phyloP scores from a whole-genome alignment of 2,797 vertebrate species.

The Anguilla megastoma region DNA sequence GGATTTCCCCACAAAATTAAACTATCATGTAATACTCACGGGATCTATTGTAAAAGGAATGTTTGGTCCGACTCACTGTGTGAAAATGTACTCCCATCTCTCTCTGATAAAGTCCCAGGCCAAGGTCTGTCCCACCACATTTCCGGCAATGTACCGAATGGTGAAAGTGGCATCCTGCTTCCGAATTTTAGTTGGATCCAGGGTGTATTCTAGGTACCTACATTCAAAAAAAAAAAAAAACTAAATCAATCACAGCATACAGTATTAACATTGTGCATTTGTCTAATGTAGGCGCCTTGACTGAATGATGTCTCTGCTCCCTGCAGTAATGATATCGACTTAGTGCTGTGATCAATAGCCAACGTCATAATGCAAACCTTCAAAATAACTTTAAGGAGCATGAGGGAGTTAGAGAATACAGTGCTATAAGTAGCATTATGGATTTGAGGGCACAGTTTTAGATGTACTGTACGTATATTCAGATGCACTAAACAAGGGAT shows the following conservation, averaged over 20 bases:
- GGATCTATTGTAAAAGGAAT: not conserved
- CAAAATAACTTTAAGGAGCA: not conserved
- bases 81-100: constrained; percentile 79
- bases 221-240: constrained; percentile 30
- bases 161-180: constrained; percentile 84
- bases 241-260: not conserved
- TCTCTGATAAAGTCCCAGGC: constrained; percentile 83
- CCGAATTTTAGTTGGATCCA: constrained; percentile 77
- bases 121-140: constrained; percentile 75
- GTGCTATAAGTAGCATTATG: not conserved
- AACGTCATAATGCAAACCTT: not conserved
- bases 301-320: too few relatives aligned
- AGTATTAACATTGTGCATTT: not conserved
- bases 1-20: not conserved
- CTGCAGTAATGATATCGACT: too few relatives aligned
- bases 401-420: not conserved
- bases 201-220: constrained; percentile 80
- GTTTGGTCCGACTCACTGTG: constrained; percentile 73
- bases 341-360: too few relatives aligned
- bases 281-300: not conserved
- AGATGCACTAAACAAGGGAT: too few relatives aligned
- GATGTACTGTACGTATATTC: too few relatives aligned
- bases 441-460: too few relatives aligned
- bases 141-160: constrained; percentile 78
- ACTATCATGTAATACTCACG: not conserved